phyloP scores from a whole-genome alignment of 2,113 vertebrate genomes.

The Rhegmatorhina hoffmannsi region DNA sequence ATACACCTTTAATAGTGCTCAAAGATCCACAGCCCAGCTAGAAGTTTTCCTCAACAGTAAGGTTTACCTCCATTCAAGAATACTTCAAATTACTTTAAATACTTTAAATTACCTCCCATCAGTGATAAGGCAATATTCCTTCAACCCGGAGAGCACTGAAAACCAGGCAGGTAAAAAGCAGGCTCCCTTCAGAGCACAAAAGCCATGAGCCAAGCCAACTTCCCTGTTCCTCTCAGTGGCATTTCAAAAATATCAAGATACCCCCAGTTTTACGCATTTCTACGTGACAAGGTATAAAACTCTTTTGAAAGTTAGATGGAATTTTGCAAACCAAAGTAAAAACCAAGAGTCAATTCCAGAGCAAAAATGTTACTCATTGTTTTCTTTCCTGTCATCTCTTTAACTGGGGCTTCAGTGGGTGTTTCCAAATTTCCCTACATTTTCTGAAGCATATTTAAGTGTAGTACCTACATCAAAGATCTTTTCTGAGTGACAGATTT shows the following conservation, averaged over 20 bases:
- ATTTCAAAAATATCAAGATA: neutral
- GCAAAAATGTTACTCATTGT: accelerated
- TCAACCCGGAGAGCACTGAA: neutral
- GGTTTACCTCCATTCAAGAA: neutral
- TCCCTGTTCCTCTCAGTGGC: neutral
- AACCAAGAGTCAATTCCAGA: neutral
- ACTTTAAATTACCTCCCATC: neutral
- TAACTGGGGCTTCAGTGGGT: accelerated
- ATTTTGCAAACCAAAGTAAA: neutral
- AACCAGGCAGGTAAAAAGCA: neutral
- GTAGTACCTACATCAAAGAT: neutral
- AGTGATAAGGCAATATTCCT: neutral
- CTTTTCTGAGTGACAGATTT: accelerated
- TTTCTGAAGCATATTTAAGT: neutral
- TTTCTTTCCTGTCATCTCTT: neutral
- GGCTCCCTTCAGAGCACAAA: neutral
- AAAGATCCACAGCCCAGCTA: neutral
- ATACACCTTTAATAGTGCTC: neutral
- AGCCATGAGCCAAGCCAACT: neutral
- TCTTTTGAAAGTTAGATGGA: accelerated
- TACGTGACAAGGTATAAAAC: neutral
- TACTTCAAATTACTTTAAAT: too few species aligned
- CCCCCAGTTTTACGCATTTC: neutral
- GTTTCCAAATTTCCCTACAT: neutral
- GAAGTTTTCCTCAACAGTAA: neutral